Percentiles rank a stretch among this genome's conserved stretches.
phyloP scores from a whole-genome alignment of 2,113 vertebrate species.

The Taxidea taxus region DNA sequence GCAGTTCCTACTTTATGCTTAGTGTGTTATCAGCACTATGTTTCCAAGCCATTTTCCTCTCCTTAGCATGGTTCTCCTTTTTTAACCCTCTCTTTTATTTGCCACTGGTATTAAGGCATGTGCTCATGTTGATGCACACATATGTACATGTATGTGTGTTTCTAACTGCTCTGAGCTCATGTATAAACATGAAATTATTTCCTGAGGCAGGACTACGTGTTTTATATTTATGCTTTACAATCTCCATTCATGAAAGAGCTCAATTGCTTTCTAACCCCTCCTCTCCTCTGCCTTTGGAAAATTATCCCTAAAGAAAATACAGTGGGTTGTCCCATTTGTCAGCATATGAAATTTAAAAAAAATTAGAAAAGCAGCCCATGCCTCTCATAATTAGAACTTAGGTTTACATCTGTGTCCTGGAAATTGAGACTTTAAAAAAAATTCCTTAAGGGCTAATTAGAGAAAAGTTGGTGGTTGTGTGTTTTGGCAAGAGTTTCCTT shows the following conservation, averaged over 20 bases:
- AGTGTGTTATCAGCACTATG: neutral
- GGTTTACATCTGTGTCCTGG: slow-evolving; percentile 40
- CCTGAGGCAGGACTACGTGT: neutral
- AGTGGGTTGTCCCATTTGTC: slow-evolving; percentile 34
- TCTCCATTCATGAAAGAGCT: slow-evolving; percentile 16
- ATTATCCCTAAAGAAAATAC: slow-evolving; percentile 22
- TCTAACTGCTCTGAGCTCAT: neutral
- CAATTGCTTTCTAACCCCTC: neutral
- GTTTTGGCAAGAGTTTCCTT: slow-evolving; percentile 45
- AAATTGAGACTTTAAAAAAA: slow-evolving; percentile 60
- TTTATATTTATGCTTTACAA: neutral
- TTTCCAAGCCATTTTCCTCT: neutral
- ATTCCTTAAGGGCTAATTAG: slow-evolving; percentile 52
- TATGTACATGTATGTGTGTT: neutral
- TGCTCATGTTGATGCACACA: neutral
- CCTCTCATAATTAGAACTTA: slow-evolving; percentile 52
- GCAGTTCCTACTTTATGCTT: neutral
- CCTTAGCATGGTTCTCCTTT: neutral
- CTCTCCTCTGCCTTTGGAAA: slow-evolving; percentile 29
- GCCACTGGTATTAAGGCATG: neutral
- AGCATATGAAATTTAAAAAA: slow-evolving; percentile 17
- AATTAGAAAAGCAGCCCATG: neutral
- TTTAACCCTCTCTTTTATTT: neutral
- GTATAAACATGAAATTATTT: neutral
- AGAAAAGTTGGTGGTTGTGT: neutral